Base-by-base conservation (phyloP, 2,113 vertebrate species). In the Nesogale talazaci region DNA sequence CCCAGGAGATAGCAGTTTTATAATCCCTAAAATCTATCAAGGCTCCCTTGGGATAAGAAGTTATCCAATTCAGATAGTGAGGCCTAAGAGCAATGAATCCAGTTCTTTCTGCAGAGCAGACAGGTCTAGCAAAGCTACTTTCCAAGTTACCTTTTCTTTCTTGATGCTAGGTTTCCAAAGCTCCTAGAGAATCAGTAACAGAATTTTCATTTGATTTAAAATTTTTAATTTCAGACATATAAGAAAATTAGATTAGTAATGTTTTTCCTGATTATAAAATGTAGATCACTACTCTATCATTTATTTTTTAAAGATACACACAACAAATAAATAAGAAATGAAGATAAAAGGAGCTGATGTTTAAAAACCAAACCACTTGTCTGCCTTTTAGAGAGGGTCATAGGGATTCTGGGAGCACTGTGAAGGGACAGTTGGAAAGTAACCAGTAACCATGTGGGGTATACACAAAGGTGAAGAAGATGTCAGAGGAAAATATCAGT, bases 341-440 rank as follows among this genome's bases (percentile, higher is more conserved):
- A 65, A 84, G 94, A 25, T 75, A 57, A 46, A 46, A 86, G 82
- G 38, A 22, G 38, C 56, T 82, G 81, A n/a, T 9, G 83, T 94
- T 88, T 36, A 80, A 90, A 85, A 84, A 78, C 1, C 31, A 67
- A 86, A 22, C 12, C 6, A 46, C 22, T 6, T 70, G 14, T 52
- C 46, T 85, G 25, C 27, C 67, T 63, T 88, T 94, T 61, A 56
- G 69, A 77, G 17, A 42, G 31, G 22, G 5, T 57, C 65, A 52
- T 36, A 83, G 67, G 27, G 46, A 72, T 56, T 86, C 52, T 56
- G 76, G 72, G 65, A 85, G 20, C 23, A 31, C 29, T 61, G 29
- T 19, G 15, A 38, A 72, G 65, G 52, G 80, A 65, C 63, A 34
- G 31, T 2, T 83, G 90, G 17, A 72, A 25, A 90, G 63, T 12